Evolutionary conservation across 2,888 invertebrate genomes (phyloP).

Genomic region (Agriopis leucophaearia): DNA sequence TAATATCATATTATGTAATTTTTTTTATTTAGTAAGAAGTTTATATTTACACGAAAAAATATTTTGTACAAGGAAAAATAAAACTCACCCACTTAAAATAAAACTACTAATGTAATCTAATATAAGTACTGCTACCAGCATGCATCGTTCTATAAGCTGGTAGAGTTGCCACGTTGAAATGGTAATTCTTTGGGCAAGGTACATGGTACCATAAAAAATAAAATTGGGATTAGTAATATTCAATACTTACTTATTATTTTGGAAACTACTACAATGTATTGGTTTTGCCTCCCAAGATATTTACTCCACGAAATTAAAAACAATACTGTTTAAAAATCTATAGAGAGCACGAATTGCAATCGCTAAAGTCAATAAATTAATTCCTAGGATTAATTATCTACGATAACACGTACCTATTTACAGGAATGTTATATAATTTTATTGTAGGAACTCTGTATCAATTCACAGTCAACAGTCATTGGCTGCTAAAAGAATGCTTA

Average conservation of each 20-base stretch:
- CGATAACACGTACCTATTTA: constrained; percentile 50
- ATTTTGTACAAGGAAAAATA: too few species aligned
- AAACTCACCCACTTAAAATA: too few species aligned
- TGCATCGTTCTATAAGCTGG: too few species aligned
- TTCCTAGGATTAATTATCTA: constrained; percentile 47
- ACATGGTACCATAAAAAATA: too few species aligned
- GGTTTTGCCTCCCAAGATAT: not conserved
- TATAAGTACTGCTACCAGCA: too few species aligned
- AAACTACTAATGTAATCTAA: too few species aligned
- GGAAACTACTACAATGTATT: not conserved
- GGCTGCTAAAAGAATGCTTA: not conserved
- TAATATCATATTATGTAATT: too few species aligned
- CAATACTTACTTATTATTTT: not conserved
- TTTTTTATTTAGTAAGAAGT: too few species aligned
- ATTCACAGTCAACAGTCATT: not conserved
- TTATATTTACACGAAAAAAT: too few species aligned
- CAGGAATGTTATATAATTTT: constrained; percentile 3
- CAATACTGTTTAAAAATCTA: constrained; percentile 16
- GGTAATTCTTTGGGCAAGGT: not conserved
- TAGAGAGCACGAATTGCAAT: constrained; percentile 16
- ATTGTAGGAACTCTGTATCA: constrained; percentile 2
- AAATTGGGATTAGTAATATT: too few species aligned
- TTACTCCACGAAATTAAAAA: constrained; percentile 1
- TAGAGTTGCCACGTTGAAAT: not conserved
- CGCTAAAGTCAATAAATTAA: constrained; percentile 45